These are phyloP conservation scores for Amblyopsis rosae DNA, from an alignment of 2,113 vertebrate species.

Conservation along the genomic window DNA sequence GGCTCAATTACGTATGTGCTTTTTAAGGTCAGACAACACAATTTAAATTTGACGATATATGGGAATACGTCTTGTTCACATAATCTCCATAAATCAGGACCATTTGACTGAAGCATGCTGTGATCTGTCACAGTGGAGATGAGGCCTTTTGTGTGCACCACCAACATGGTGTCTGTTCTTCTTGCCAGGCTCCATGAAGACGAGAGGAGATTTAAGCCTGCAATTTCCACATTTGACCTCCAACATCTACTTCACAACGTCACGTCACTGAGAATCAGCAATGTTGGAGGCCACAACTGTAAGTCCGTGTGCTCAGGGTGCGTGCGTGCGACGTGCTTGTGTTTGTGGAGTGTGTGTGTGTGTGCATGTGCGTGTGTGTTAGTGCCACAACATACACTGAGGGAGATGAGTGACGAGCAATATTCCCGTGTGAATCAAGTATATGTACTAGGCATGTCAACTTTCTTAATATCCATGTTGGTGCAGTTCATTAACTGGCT, in stretches of 20 bases:
- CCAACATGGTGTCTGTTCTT: constrained; percentile 16
- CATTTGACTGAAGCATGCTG: neutral
- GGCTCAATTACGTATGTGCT: too few relatives aligned
- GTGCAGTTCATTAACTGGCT: neutral
- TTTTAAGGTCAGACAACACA: too few relatives aligned
- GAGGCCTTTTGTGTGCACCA: too few relatives aligned
- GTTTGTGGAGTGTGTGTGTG: neutral
- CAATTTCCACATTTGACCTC: constrained; percentile 78
- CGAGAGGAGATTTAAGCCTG: constrained; percentile 65
- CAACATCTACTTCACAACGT: constrained; percentile 86
- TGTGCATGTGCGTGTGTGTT: neutral
- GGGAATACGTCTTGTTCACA: too few relatives aligned
- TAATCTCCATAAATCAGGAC: neutral
- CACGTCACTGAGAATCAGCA: constrained; percentile 74
- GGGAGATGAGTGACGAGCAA: too few relatives aligned
- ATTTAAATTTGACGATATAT: too few relatives aligned
- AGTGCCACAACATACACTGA: too few relatives aligned
- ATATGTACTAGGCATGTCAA: too few relatives aligned
- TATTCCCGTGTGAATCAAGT: too few relatives aligned
- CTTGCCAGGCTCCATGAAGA: constrained; percentile 82
- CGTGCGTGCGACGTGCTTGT: neutral
- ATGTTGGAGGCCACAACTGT: constrained; percentile 69
- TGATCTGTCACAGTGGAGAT: neutral
- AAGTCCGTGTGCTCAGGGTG: constrained; percentile 49
- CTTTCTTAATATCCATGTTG: neutral